Evolutionary conservation across 1,140 invertebrate species (phyloP).

Genomic region (Drosophila kikkawai): DNA sequence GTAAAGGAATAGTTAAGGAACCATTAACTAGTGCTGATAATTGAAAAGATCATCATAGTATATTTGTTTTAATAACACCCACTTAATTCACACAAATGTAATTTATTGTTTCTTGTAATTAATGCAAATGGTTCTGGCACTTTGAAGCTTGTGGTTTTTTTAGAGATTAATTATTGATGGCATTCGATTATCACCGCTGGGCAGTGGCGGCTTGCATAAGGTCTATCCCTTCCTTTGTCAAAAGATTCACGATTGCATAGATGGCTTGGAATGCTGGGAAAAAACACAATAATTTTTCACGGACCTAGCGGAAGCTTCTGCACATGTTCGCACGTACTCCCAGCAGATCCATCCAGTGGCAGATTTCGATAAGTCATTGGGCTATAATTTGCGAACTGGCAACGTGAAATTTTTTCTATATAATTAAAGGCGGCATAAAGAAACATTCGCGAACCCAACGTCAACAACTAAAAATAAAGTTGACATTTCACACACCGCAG

Average conservation of each 20-base stretch:
- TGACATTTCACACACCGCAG: slow-evolving; percentile 77
- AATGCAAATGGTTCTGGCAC: slow-evolving; percentile 10
- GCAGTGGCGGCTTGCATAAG: slow-evolving; percentile 23
- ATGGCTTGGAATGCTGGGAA: slow-evolving; percentile 41
- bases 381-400: slow-evolving; percentile 73
- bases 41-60: too few species aligned
- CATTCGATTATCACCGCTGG: slow-evolving; percentile 4
- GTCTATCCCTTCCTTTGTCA: slow-evolving; percentile 11
- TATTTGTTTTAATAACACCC: too few species aligned
- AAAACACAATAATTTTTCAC: slow-evolving; percentile 60
- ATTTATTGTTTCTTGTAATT: background rate
- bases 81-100: background rate
- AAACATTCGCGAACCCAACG: slow-evolving; percentile 27
- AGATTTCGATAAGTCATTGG: slow-evolving; percentile 82
- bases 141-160: background rate
- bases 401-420: slow-evolving; percentile 74
- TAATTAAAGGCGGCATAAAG: slow-evolving; percentile 65
- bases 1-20: background rate
- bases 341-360: slow-evolving; percentile 68
- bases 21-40: background rate
- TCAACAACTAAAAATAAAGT: slow-evolving; percentile 59
- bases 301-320: slow-evolving; percentile 74
- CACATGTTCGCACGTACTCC: slow-evolving; percentile 64
- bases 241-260: slow-evolving; percentile 31
- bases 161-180: slow-evolving; percentile 9